Conservation (phyloP, 2,113 vertebrate genomes). For the Merops nubicus region DNA sequence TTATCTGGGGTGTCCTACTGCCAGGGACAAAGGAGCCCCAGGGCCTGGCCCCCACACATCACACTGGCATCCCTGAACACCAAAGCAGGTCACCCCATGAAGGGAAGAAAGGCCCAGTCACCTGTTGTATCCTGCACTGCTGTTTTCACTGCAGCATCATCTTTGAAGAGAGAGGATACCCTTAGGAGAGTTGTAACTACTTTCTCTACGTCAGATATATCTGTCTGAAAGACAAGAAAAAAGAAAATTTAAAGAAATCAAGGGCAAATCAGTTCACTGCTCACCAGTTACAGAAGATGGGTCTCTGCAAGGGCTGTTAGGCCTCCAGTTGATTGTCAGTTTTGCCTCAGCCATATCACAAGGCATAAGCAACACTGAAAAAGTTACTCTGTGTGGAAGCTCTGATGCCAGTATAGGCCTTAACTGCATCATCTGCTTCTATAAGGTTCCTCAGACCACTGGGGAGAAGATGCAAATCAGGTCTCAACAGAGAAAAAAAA, state of each 20-base stretch:
- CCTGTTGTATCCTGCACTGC: conserved; percentile 83
- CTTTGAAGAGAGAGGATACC: conserved; percentile 92
- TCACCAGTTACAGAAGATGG: neutral
- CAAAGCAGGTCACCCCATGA: neutral
- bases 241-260: neutral
- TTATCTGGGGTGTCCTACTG: neutral
- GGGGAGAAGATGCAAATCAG: neutral
- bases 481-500: neutral
- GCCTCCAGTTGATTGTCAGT: neutral
- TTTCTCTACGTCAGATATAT: conserved; percentile 84
- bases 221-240: conserved; percentile 77
- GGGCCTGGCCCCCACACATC: neutral
- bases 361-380: neutral
- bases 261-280: neutral
- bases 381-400: neutral
- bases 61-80: neutral
- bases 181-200: conserved; percentile 89
- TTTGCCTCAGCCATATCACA: neutral
- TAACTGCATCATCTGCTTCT: neutral
- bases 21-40: neutral
- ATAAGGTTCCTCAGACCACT: neutral
- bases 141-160: conserved; percentile 83
- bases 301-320: neutral
- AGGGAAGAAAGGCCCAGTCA: neutral
- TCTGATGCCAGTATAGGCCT: neutral